phyloP scores from a whole-genome alignment of 2,888 invertebrate genomes.

The Cremastinae sp. region DNA sequence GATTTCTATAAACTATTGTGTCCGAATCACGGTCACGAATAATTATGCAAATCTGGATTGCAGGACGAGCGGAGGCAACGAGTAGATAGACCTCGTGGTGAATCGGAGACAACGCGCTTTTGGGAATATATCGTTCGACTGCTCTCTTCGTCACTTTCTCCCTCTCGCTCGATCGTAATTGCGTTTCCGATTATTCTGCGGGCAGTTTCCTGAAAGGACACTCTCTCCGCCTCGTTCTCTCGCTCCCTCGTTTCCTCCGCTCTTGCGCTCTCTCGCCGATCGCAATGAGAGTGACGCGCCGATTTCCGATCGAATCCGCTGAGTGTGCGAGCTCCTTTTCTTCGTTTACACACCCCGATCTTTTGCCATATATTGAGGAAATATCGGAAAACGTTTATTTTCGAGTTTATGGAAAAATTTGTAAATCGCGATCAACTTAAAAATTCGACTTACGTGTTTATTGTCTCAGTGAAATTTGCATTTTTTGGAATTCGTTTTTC shows the following conservation, averaged over 20 bases:
- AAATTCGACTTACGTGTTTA: no score
- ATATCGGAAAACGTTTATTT: no score
- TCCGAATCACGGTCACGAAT: constrained; percentile 56
- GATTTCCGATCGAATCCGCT: constrained; percentile 23
- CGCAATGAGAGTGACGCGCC: constrained; percentile 10
- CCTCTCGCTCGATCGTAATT: constrained; percentile 53
- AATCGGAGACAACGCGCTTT: constrained; percentile 37
- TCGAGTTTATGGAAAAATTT: no score
- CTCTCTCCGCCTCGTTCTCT: constrained; percentile 5
- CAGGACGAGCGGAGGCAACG: constrained; percentile 12
- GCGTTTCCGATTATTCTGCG: constrained; percentile 60
- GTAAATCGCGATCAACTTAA: no score
- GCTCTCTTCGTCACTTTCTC: constrained; percentile 19
- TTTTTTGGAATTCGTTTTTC: no score
- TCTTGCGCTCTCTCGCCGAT: not conserved
- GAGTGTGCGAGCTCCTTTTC: constrained; percentile 4
- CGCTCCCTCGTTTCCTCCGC: constrained; percentile 1
- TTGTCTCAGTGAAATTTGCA: no score
- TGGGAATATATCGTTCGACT: constrained; percentile 26
- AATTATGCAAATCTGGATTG: constrained; percentile 57
- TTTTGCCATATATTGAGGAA: no score
- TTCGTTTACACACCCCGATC: constrained; percentile 1
- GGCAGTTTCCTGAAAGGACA: constrained; percentile 43
- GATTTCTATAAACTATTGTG: constrained; percentile 58
- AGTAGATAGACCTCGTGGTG: no score